Percentiles rank a stretch among this genome's conserved stretches.
Evolutionary conservation across 2,888 invertebrate genomes (phyloP).

Genomic region (Nephrotoma appendiculata): DNA sequence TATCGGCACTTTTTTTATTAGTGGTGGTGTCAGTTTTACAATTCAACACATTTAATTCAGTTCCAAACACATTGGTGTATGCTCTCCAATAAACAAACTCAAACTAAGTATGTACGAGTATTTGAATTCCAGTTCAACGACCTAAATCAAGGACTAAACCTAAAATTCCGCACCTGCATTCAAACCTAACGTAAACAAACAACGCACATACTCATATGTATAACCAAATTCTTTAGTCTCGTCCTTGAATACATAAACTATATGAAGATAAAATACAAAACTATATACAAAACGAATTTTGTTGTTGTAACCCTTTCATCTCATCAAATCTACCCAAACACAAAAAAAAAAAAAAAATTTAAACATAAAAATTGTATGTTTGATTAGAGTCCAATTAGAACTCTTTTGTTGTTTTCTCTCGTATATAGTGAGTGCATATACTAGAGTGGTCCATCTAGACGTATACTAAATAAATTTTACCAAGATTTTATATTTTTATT

Average conservation of each 20-base stretch:
- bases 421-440: not conserved
- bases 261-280: not conserved
- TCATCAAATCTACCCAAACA: not conserved
- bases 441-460: not conserved
- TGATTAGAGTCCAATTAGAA: not conserved
- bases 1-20: no score
- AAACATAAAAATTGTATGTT: not conserved
- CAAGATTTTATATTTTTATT: not conserved
- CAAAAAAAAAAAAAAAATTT: not conserved
- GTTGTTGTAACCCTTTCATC: not conserved
- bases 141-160: not conserved
- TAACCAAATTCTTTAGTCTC: not conserved
- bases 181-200: not conserved
- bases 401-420: not conserved
- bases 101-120: no score
- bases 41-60: no score
- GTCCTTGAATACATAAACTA: not conserved
- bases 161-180: not conserved
- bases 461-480: not conserved
- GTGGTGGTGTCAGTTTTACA: no score
- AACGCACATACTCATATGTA: not conserved
- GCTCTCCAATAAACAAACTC: no score
- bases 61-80: no score
- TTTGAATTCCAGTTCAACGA: not conserved
- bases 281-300: not conserved